Conservation (phyloP, 2,888 invertebrate species). For the Sussaba pulchella region DNA sequence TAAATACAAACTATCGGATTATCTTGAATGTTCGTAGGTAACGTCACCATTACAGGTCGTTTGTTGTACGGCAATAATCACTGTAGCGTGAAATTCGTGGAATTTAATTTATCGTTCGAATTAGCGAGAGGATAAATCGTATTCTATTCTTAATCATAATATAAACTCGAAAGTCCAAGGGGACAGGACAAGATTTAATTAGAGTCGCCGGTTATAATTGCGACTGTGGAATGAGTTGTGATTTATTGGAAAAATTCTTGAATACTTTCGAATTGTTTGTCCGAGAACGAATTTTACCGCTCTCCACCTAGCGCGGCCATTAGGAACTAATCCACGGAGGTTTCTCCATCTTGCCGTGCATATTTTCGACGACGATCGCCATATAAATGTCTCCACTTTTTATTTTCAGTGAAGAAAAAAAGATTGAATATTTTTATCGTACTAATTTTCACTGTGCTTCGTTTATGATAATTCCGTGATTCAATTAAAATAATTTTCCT, state of each 20-base stretch:
- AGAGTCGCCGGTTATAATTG: not conserved
- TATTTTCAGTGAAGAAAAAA: not conserved
- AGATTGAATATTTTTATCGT: too few species aligned
- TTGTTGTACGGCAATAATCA: not conserved
- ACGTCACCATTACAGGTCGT: not conserved
- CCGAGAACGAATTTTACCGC: too few species aligned
- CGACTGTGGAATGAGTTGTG: not conserved
- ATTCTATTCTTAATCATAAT: conserved; percentile 8
- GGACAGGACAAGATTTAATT: conserved; percentile 4
- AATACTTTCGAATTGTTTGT: not conserved
- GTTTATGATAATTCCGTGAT: too few species aligned
- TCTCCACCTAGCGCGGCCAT: too few species aligned
- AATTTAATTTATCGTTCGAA: conserved; percentile 35
- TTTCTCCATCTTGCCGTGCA: too few species aligned
- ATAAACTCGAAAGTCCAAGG: not conserved
- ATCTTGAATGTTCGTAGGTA: not conserved
- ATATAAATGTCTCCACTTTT: too few species aligned
- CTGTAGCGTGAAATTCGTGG: not conserved
- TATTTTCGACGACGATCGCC: too few species aligned
- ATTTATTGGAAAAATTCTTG: not conserved
- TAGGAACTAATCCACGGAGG: too few species aligned
- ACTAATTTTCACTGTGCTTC: too few species aligned
- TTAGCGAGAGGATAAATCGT: conserved; percentile 27
- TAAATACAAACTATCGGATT: conserved; percentile 37
- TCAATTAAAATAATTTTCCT: too few species aligned